Base-by-base conservation (phyloP, 2,113 vertebrate genomes). In the Oreochromis aureus region DNA sequence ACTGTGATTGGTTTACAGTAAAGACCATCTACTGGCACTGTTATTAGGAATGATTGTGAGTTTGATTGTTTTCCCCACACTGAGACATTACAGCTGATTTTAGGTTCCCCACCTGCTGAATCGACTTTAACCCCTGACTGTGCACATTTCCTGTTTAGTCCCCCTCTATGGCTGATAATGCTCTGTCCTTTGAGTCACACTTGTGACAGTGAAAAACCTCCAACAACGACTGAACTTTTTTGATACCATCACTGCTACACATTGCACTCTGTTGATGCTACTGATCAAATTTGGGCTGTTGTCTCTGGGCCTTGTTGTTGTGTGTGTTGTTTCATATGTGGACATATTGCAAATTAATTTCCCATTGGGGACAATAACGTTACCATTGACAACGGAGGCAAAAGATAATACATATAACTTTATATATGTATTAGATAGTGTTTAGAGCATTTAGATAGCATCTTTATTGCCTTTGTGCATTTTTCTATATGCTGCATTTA, bases 141-240 rank as follows among this genome's bases (percentile, higher is more conserved):
- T 34, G 30, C 58, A 19, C 9, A 34, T 34, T 32, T 32, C 30
- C 30, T 32, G 30, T 32, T 34, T 1, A 34, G 5, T 19, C 5
- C 10, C 16, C 1, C 30, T 61, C 30, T 34, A 0, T 19, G 30
- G 58, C 6, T 19, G 30, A 61, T 34, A 10, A 4, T 5, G 1
- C 58, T 34, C 58, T 19, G 58, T 34, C 16, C 58, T 61, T 61
- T 61, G 1, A 19, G 1, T 61, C 30, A 19, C 5, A 61, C 34
- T 61, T 34, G 58, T 0, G 58, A 54, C 2, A 54, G 2, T 3
- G 51, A 34, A 61, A 61, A 61, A 61, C 30, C 30, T 61, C 58
- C 58, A 61, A 61, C 30, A 61, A 6, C 1, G 58, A 61, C 30
- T 10, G 30, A 34, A 61, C 58, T 61, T 61, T 61, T 4, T 34